phyloP scores from a whole-genome alignment of 2,888 invertebrate species.

The Chaitophorus viminalis region DNA sequence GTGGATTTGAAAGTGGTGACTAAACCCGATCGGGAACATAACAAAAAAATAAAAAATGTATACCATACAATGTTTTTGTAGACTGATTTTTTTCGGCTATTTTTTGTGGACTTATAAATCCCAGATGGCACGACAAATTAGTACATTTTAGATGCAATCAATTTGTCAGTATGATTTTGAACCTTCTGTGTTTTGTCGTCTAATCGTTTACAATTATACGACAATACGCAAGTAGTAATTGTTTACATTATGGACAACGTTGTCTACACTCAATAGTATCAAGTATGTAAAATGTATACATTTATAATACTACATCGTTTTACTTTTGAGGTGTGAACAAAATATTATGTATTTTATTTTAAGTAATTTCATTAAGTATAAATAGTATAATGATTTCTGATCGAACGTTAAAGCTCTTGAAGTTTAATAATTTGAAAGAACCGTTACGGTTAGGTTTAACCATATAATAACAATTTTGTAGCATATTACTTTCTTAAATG shows the following conservation, averaged over 20 bases:
- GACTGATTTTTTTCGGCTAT: background rate
- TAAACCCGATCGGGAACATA: background rate
- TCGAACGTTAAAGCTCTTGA: background rate
- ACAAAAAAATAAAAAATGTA: slow-evolving; percentile 11
- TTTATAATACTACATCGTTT: background rate
- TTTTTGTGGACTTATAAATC: background rate
- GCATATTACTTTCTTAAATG: no score
- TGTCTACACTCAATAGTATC: background rate
- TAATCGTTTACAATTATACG: background rate
- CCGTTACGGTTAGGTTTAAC: no score
- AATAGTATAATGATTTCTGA: background rate
- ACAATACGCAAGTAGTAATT: background rate
- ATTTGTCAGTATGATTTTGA: background rate
- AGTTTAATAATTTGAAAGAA: background rate
- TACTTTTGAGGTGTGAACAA: background rate
- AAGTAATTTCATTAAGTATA: background rate
- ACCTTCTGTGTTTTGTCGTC: slow-evolving; percentile 21
- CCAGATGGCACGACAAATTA: slow-evolving; percentile 29
- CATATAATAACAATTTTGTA: background rate
- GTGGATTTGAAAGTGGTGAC: background rate
- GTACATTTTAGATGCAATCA: slow-evolving; percentile 3
- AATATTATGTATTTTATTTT: background rate
- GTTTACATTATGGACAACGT: background rate
- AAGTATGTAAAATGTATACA: background rate
- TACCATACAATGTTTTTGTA: background rate